These are phyloP conservation scores for Linyphia triangularis DNA, from an alignment of 2,888 invertebrate genomes.

Conservation along the genomic window DNA sequence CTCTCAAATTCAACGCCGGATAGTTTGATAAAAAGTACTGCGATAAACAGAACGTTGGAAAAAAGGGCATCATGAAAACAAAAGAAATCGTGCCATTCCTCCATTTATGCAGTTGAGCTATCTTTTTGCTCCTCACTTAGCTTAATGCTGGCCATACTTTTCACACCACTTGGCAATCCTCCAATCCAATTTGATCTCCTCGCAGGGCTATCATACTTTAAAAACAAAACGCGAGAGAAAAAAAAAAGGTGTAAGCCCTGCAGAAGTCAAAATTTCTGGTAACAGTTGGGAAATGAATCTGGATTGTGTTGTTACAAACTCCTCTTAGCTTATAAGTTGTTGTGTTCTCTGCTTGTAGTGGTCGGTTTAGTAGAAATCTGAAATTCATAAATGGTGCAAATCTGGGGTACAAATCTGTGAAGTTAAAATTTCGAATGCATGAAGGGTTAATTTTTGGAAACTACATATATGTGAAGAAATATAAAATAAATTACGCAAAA, in stretches of 20 bases:
- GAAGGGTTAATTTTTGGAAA: too few species aligned
- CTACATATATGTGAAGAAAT: too few species aligned
- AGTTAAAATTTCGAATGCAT: too few species aligned
- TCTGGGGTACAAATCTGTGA: not conserved
- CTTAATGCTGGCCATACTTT: slow-evolving; percentile 40
- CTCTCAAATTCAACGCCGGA: slow-evolving; percentile 32
- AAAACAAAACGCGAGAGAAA: not conserved
- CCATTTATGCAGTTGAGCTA: slow-evolving; percentile 33
- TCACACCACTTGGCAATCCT: slow-evolving; percentile 34
- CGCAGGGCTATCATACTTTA: not conserved
- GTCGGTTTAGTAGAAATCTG: not conserved
- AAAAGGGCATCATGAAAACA: not conserved
- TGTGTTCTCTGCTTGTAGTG: not conserved
- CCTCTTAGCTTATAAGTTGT: not conserved
- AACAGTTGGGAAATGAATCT: not conserved
- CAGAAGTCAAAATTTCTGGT: not conserved
- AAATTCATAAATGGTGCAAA: too few species aligned
- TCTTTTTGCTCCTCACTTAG: slow-evolving; percentile 34
- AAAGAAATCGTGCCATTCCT: not conserved
- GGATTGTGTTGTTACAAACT: not conserved
- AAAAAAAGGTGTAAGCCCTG: slow-evolving; percentile 1
- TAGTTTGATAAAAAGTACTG: slow-evolving; percentile 12
- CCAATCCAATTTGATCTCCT: slow-evolving; percentile 43
- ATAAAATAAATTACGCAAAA: too few species aligned
- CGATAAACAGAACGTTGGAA: slow-evolving; percentile 18